Evolutionary conservation across 2,888 invertebrate species (phyloP), one percentile per base, ranked within the genome.

Genomic region (Fabriciana adippe): DNA sequence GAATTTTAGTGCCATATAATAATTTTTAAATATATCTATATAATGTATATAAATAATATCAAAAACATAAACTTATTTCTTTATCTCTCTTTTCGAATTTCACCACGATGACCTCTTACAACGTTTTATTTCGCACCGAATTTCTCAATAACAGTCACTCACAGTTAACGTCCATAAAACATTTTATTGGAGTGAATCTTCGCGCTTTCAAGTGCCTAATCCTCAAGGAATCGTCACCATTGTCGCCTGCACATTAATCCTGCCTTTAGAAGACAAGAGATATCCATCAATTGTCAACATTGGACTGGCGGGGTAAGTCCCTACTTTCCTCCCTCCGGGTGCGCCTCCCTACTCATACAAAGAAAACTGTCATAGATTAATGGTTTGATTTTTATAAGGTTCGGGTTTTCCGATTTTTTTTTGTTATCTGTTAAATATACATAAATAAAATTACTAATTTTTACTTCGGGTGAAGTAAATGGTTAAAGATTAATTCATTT

Each of bases 231-330:
- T 83, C 83, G 83, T 82, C 85, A 84, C 85, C 83, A 90, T 90
- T 90, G 90, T 89, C 80, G 78, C 79, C 83, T 82, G 84, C 80
- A 81, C 90, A 92, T 92, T 92, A 92, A 92, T 92, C 91, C 90
- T 88, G 89, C 87, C 91, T 90, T 89, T 89, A 83, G 84, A 85
- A 90, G 91, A 91, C 90, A 89, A 88, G 89, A 88, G 89, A 90
- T 89, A 92, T 92, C 92, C 92, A 92, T 92, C 92, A 92, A 90
- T 90, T 92, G 92, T 92, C 92, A 92, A 92, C 92, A 91, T 87
- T 88, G 90, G 89, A 89, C 88, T 86, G 87, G 82, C 80, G 81
- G 84, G 79, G 79, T 69, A 75, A 77, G 76, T 77, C 81, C 82
- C 82, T 78, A 72, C 79, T 77, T 70, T 74, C 69, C 80, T 77